phyloP scores from a whole-genome alignment of 2,888 invertebrate genomes.

The Lysandra coridon region DNA sequence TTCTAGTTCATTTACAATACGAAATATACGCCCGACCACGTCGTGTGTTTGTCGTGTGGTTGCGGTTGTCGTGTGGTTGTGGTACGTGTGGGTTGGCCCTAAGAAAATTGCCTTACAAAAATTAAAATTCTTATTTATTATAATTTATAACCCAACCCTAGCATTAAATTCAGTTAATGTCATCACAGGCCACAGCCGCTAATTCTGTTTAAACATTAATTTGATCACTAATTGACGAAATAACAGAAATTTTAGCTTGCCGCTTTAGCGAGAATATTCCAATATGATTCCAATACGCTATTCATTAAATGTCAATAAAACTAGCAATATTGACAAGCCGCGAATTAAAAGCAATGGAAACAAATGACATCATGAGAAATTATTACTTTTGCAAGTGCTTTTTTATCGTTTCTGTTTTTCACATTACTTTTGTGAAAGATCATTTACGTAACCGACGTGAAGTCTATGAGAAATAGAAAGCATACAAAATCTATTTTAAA shows the following conservation, averaged over 20 bases:
- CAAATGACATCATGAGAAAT: neutral
- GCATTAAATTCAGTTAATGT: neutral
- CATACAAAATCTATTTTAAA: too few species aligned
- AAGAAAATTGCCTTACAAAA: too few species aligned
- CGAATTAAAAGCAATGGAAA: neutral
- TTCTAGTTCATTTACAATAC: too few species aligned
- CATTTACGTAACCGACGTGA: too few species aligned
- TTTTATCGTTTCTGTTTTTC: neutral
- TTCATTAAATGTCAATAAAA: neutral
- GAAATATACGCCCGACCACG: too few species aligned
- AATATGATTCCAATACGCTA: neutral
- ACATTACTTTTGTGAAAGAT: too few species aligned
- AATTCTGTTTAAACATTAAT: neutral
- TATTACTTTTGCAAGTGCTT: neutral
- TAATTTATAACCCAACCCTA: neutral
- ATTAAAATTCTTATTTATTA: neutral
- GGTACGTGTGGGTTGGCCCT: too few species aligned
- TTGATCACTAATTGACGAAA: neutral
- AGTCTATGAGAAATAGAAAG: too few species aligned
- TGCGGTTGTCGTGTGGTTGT: too few species aligned
- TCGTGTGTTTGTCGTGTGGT: too few species aligned
- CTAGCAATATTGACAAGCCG: neutral
- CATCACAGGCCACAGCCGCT: neutral
- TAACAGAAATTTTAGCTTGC: neutral
- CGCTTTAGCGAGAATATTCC: neutral